phyloP scores from a whole-genome alignment of 30 jellyfish, hydroid and myxozoan species.

The Hydra vulgaris region DNA sequence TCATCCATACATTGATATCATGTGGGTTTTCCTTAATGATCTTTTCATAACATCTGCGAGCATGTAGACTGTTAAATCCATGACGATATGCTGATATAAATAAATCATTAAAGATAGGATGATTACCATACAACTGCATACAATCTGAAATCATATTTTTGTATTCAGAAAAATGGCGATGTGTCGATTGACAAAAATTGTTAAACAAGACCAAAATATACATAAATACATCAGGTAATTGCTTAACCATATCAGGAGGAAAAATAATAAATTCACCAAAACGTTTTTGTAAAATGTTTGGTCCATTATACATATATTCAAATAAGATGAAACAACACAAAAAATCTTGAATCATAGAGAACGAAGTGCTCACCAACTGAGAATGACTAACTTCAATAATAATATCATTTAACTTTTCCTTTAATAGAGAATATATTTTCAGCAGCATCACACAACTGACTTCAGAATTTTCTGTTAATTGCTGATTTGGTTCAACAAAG shows the following conservation, averaged over 20 bases:
- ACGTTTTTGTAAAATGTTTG: slow-evolving; percentile 2
- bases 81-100: slow-evolving; percentile 8
- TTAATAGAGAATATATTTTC: background rate
- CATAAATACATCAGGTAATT: background rate
- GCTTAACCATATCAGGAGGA: background rate
- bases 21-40: background rate
- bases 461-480: background rate
- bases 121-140: background rate
- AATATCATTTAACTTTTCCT: background rate
- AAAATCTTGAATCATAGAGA: slow-evolving; percentile 6
- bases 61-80: slow-evolving; percentile 16
- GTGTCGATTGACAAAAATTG: background rate
- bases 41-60: slow-evolving; percentile 16
- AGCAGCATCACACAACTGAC: slow-evolving; percentile 7
- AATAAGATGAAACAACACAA: slow-evolving; percentile 14
- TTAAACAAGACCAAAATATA: slow-evolving; percentile 7
- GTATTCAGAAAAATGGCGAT: slow-evolving; percentile 2
- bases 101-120: background rate
- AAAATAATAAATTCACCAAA: background rate
- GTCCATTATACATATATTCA: slow-evolving; percentile 12
- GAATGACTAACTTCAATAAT: background rate
- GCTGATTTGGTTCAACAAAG: background rate
- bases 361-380: background rate
- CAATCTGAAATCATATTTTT: background rate
- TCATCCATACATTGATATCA: background rate